phyloP scores from a whole-genome alignment of 2,113 vertebrate genomes.

The Calidris pygmaea region DNA sequence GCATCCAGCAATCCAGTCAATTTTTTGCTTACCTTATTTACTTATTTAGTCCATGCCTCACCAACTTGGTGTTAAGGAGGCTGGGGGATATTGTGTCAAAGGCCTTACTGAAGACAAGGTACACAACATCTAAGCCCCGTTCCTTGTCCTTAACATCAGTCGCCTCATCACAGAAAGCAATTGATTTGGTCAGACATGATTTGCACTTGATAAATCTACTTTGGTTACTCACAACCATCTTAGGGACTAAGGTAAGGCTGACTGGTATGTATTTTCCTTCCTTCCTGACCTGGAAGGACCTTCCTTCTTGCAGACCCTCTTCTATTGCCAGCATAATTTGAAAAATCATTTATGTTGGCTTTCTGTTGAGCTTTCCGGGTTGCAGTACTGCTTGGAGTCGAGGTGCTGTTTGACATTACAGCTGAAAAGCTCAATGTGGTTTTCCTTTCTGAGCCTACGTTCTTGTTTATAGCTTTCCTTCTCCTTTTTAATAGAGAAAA shows the following conservation, averaged over 20 bases:
- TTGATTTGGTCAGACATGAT: background rate
- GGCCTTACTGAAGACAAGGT: background rate
- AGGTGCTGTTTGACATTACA: background rate
- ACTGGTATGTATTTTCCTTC: background rate
- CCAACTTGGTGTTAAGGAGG: background rate
- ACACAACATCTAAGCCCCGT: fast-evolving
- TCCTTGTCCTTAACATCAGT: background rate
- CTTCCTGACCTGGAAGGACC: background rate
- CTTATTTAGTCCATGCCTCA: background rate
- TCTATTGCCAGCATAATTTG: background rate
- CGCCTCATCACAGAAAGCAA: fast-evolving
- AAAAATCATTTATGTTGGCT: background rate
- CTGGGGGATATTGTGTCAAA: background rate
- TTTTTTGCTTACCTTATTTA: background rate
- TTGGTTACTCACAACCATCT: background rate
- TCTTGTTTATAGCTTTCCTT: background rate
- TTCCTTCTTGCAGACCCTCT: background rate
- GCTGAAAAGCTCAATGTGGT: background rate
- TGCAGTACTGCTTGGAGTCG: background rate
- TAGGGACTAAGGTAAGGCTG: background rate
- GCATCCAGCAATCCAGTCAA: background rate
- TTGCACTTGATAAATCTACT: background rate
- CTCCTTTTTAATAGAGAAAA: background rate
- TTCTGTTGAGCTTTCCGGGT: background rate
- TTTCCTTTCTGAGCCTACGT: background rate